Conservation (phyloP, 2,888 invertebrate species). For the Argyra leucocephala region DNA sequence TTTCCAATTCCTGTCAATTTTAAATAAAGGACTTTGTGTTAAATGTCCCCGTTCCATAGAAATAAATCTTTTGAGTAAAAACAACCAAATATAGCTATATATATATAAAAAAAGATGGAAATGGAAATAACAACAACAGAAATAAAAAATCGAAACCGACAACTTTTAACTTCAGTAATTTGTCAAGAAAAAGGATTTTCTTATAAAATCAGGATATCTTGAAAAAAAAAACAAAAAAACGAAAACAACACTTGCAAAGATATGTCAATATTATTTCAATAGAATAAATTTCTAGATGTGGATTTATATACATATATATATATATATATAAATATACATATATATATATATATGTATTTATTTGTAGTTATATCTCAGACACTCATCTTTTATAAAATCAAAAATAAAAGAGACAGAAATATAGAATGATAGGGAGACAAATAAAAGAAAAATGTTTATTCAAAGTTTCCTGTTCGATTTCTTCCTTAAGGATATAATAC, state of each 20-base stretch:
- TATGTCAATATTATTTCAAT: neutral
- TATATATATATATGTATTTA: too few species aligned
- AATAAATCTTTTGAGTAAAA: neutral
- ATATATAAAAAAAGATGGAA: neutral
- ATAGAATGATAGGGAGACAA: neutral
- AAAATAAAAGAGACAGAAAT: neutral
- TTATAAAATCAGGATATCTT: neutral
- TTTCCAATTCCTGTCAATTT: too few species aligned
- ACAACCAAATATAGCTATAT: neutral
- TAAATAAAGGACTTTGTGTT: neutral
- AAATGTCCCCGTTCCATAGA: neutral
- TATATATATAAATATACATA: too few species aligned
- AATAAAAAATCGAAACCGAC: neutral
- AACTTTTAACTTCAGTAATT: slow-evolving; percentile 4
- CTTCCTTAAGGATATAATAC: too few species aligned
- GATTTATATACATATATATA: neutral
- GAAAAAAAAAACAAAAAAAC: neutral
- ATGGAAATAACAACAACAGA: too few species aligned
- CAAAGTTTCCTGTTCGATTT: too few species aligned
- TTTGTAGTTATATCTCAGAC: neutral
- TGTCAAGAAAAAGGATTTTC: neutral
- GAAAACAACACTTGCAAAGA: neutral
- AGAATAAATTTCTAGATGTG: neutral
- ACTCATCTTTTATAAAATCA: neutral
- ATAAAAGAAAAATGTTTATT: too few species aligned